Evolutionary conservation across 2,113 vertebrate species (phyloP).

Genomic region (human (Homo sapiens)): DNA sequence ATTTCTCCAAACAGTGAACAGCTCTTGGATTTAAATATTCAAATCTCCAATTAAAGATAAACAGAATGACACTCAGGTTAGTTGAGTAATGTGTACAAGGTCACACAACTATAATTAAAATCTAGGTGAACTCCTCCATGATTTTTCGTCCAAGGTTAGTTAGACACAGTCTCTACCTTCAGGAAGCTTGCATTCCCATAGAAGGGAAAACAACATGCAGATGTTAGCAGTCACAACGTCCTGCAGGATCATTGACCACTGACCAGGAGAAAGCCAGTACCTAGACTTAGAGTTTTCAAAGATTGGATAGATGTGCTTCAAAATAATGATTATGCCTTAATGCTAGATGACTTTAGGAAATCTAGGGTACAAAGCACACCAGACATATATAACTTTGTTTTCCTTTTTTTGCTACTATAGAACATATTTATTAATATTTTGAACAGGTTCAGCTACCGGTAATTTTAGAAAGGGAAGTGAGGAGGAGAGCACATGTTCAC

Average conservation of each 20-base stretch:
- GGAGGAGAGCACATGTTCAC: neutral
- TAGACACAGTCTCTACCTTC: neutral
- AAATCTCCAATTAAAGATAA: neutral
- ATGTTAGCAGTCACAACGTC: neutral
- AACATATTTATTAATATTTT: neutral
- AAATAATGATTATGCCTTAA: neutral
- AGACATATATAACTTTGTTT: neutral
- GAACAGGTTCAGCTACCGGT: neutral
- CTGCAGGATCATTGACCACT: neutral
- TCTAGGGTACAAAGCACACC: neutral
- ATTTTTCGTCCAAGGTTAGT: neutral
- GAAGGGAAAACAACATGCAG: neutral
- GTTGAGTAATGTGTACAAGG: neutral
- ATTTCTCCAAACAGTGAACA: neutral
- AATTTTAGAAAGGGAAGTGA: neutral
- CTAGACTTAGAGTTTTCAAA: neutral
- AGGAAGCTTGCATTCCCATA: neutral
- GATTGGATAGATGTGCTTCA: neutral
- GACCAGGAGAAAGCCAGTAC: neutral
- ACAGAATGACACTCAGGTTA: neutral
- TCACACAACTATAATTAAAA: neutral
- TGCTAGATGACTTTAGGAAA: neutral
- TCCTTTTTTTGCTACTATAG: neutral
- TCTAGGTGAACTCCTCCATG: neutral
- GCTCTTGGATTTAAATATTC: neutral